These are phyloP conservation scores for Epizoanthus illoricatus DNA, from an alignment of 92 coral and sea anemone genomes.

Conservation along the genomic window DNA sequence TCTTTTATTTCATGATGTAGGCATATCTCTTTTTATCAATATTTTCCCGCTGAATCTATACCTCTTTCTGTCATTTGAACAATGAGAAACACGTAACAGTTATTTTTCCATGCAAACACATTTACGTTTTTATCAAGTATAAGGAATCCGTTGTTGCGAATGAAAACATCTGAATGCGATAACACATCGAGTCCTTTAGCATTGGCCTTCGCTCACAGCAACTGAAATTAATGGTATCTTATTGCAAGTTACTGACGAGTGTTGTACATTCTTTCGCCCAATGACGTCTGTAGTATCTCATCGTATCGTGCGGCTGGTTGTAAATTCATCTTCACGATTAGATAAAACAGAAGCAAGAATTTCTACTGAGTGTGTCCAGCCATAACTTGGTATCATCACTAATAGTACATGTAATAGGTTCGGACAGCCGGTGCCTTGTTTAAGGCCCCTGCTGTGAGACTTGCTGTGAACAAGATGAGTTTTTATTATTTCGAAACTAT, in stretches of 20 bases:
- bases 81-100: not conserved
- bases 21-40: not conserved
- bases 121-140: not conserved
- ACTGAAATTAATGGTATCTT: constrained; percentile 19
- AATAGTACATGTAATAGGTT: no score
- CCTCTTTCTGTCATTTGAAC: not conserved
- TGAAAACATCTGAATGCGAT: constrained; percentile 1
- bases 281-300: constrained; percentile 1
- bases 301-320: constrained; percentile 1
- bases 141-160: not conserved
- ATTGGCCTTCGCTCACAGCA: not conserved
- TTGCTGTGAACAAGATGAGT: not conserved
- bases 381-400: no score
- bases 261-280: not conserved
- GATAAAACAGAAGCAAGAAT: not conserved
- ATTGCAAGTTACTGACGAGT: not conserved
- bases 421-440: not conserved
- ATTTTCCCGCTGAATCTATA: not conserved
- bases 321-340: not conserved
- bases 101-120: not conserved
- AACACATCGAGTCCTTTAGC: not conserved
- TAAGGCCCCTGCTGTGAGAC: no score
- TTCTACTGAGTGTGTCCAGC: not conserved
- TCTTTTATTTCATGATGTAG: no score
- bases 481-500: not conserved